Evolutionary conservation across 2,113 vertebrate genomes (phyloP), one percentile per base, ranked within the genome.

Genomic region (Tursiops truncatus): DNA sequence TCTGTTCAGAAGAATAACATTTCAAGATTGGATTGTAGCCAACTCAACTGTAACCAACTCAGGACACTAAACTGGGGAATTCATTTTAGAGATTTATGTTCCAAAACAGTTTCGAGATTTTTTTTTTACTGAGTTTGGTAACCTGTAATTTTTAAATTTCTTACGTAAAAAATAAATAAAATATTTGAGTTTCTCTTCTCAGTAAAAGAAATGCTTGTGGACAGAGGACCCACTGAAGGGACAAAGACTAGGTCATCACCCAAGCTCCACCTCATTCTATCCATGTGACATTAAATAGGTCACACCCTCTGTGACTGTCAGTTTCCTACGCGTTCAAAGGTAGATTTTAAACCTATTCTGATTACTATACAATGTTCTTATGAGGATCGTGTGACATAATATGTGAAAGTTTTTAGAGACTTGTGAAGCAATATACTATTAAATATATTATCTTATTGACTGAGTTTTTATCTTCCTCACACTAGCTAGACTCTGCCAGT

Each of bases 1-100:
- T 95, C 88, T 94, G 93, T 63, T 94, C 84, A 94, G 92, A 95
- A 95, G 92, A 97, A 95, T 79, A 97, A 85, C 92, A 90, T 97
- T 97, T 96, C 80, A 92, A 87, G 96, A 95, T 88, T 96, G 90
- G 86, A 91, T 60, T 92, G 53, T 87, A 83, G 86, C 95, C 96
- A 97, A 82, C 84, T 94, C 63, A 83, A 58, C 91, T 83, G 18
- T 91, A 91, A 50, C 92, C 92, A 96, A 89, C 88, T 67, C 18
- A 92, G 97, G 70, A 92, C 79, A 76, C 58, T 84, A 94, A 81
- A 90, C 44, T 65, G 76, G 71, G 53, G 44, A 87, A 95, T 79
- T 95, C 83, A 95, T 87, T 90, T 97, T 76, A 88, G 87, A 91
- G 8, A 83, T 94, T 93, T 96, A 50, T 73, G 76, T 76, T 96